These are phyloP conservation scores for Ptycholaimellus sp. DNA, from an alignment of 2,888 invertebrate genomes.

Conservation along the genomic window DNA sequence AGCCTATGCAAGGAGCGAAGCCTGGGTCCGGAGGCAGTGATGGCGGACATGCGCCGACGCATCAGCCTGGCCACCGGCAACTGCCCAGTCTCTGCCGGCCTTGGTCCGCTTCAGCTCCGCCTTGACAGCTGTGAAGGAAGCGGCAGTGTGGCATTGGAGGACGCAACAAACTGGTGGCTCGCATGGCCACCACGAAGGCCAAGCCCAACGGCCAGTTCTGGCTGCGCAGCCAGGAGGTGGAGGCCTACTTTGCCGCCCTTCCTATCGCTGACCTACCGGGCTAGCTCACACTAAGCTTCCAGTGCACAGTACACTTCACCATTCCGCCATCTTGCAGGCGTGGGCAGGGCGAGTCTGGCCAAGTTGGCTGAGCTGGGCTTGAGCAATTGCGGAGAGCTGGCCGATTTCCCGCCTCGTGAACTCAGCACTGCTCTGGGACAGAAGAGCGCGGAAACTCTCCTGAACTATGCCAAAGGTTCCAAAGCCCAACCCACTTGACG, in stretches of 20 bases:
- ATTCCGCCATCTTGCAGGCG: too few relatives aligned
- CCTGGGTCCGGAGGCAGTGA: slow-evolving; percentile 39
- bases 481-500: too few relatives aligned
- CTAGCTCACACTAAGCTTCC: too few relatives aligned
- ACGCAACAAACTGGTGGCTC: slow-evolving; percentile 54
- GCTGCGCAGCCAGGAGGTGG: slow-evolving; percentile 37
- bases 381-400: too few relatives aligned
- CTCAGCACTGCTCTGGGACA: too few relatives aligned
- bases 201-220: slow-evolving; percentile 77
- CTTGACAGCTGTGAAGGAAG: slow-evolving; percentile 50
- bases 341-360: too few relatives aligned
- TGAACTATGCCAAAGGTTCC: too few relatives aligned
- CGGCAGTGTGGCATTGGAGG: slow-evolving; percentile 60
- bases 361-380: too few relatives aligned
- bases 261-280: slow-evolving; percentile 52
- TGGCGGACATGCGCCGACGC: slow-evolving; percentile 47
- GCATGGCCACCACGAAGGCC: slow-evolving; percentile 69
- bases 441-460: too few relatives aligned
- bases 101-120: slow-evolving; percentile 50
- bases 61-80: slow-evolving; percentile 49
- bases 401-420: too few relatives aligned
- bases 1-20: slow-evolving; percentile 43
- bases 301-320: too few relatives aligned
- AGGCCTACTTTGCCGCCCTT: slow-evolving; percentile 44
- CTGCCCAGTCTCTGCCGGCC: slow-evolving; percentile 74